These are phyloP conservation scores for Periophthalmus modestus DNA, from an alignment of 2,113 vertebrate genomes.

Conservation along the genomic window DNA sequence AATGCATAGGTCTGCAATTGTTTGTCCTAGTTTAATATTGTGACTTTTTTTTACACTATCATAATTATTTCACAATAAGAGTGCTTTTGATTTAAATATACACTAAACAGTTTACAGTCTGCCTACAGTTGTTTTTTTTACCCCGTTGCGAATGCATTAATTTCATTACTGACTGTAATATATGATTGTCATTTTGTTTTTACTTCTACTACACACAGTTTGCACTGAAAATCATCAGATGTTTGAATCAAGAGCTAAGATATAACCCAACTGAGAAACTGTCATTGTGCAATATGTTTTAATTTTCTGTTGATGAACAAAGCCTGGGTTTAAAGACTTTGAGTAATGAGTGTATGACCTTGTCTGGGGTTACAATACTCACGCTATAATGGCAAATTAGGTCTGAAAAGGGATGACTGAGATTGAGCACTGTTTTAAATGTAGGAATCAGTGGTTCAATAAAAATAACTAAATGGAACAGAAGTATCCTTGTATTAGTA, in stretches of 20 bases:
- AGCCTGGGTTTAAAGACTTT: background rate
- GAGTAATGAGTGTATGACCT: background rate
- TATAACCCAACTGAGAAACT: background rate
- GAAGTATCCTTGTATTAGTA: background rate
- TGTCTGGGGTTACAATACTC: background rate
- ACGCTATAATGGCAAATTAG: background rate
- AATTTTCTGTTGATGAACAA: background rate
- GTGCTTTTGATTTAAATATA: background rate
- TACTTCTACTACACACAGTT: background rate
- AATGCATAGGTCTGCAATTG: no score
- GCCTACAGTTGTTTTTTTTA: background rate
- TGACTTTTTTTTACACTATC: background rate
- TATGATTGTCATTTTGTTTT: background rate
- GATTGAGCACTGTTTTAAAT: slow-evolving; percentile 4
- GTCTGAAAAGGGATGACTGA: slow-evolving; percentile 11
- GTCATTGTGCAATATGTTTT: background rate
- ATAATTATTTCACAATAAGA: background rate
- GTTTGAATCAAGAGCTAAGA: background rate
- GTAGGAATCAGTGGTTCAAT: background rate
- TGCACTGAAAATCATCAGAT: background rate
- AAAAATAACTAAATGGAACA: background rate
- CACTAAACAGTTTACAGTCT: background rate
- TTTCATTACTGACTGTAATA: background rate
- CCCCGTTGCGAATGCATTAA: background rate
- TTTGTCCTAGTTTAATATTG: background rate